Evolutionary conservation across 2,113 vertebrate genomes (phyloP).

Genomic region (Sula dactylatra): DNA sequence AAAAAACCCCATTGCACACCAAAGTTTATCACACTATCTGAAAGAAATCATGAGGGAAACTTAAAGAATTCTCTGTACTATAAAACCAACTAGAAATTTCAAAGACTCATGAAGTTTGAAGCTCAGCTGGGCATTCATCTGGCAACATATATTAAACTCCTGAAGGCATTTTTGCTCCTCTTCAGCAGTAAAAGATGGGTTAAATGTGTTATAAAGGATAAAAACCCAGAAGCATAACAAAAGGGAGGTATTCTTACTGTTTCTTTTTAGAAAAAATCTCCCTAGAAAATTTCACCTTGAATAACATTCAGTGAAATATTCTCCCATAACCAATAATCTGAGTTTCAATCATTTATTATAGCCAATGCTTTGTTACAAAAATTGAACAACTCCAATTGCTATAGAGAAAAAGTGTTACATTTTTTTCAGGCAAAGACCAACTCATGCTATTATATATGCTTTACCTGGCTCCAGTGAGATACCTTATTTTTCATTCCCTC

Average conservation of each 20-base stretch:
- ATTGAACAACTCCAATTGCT: not conserved
- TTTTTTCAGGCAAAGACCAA: not conserved
- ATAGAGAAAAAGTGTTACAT: not conserved
- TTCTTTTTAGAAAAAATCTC: not conserved
- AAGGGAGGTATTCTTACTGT: not conserved
- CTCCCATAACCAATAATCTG: not conserved
- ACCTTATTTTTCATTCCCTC: not conserved
- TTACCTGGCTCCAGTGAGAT: not conserved
- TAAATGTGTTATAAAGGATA: not conserved
- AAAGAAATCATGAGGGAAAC: not conserved
- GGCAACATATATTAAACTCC: slow-evolving; percentile 1
- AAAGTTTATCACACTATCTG: not conserved
- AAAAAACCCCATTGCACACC: not conserved
- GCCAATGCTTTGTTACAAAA: not conserved
- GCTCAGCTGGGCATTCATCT: not conserved
- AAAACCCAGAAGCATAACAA: not conserved
- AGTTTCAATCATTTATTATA: not conserved
- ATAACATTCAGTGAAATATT: not conserved
- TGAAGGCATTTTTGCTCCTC: not conserved
- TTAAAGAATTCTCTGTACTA: slow-evolving; percentile 5
- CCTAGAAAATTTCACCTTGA: not conserved
- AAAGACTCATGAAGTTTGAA: not conserved
- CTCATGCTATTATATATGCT: not conserved
- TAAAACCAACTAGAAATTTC: slow-evolving; percentile 12
- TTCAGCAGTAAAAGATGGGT: not conserved